A percentile compares a stretch with the other conserved stretches of the same genome.
These are phyloP conservation scores for Amphipoea lucens DNA, from an alignment of 2,888 invertebrate genomes.

Conservation along the genomic window DNA sequence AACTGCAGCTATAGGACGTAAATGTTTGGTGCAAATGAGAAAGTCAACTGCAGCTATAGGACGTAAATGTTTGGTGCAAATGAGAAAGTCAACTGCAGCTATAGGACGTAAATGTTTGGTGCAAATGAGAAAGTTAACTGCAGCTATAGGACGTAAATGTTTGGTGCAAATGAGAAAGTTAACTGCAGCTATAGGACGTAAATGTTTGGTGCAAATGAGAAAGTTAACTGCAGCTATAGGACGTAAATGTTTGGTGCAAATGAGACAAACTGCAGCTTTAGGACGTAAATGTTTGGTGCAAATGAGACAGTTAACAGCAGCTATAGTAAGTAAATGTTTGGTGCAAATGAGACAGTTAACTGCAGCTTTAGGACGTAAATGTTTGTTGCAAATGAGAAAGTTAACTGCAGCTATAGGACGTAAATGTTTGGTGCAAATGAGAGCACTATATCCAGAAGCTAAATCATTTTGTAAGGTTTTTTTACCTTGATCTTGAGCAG, in stretches of 20 bases:
- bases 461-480: not conserved
- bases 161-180: not conserved
- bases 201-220: not conserved
- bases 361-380: too few relatives aligned
- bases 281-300: not conserved
- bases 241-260: not conserved
- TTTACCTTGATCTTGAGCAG: conserved; percentile 95
- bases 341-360: not conserved
- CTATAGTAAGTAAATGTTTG: too few relatives aligned
- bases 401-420: not conserved
- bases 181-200: too few relatives aligned
- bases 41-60: too few relatives aligned
- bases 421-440: not conserved
- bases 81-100: too few relatives aligned
- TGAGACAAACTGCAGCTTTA: too few relatives aligned
- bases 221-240: too few relatives aligned
- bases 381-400: not conserved
- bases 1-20: too few relatives aligned
- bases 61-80: not conserved
- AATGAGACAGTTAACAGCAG: too few relatives aligned
- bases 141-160: too few relatives aligned
- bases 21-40: not conserved
- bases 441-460: not conserved
- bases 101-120: too few relatives aligned
- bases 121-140: not conserved